phyloP scores from a whole-genome alignment of 2,888 invertebrate species.

The Limnephilus auricula region DNA sequence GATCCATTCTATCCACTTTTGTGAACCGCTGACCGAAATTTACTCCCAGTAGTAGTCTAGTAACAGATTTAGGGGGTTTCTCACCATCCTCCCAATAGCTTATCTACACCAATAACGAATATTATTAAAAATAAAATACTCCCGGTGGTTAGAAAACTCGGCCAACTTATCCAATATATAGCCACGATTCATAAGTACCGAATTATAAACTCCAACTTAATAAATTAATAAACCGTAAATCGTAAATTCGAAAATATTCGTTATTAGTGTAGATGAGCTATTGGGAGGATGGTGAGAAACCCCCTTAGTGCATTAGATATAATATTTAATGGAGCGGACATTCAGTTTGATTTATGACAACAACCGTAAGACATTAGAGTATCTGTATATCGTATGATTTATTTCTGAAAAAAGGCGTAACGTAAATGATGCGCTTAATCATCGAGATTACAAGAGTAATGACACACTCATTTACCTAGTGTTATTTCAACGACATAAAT shows the following conservation, averaged over 20 bases:
- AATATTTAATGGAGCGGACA: background rate
- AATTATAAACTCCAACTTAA: no score
- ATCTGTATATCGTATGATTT: background rate
- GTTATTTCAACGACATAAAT: conserved; percentile 17
- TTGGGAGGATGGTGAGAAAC: no score
- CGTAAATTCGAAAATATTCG: no score
- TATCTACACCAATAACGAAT: no score
- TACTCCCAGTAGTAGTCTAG: background rate
- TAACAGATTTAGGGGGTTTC: background rate
- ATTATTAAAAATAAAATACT: no score
- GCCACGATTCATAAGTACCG: no score
- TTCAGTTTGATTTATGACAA: background rate
- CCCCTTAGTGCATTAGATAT: no score
- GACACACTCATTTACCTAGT: background rate
- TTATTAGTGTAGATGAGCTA: no score
- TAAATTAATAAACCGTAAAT: no score
- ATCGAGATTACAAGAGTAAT: conserved; percentile 21
- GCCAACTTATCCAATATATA: no score
- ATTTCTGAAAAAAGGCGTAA: background rate
- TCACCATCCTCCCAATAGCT: no score
- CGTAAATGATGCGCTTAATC: background rate
- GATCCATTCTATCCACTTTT: background rate
- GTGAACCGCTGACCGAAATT: background rate
- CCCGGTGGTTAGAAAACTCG: no score
- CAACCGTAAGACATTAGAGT: background rate